Base-by-base conservation (phyloP, 2,113 vertebrate genomes). In the Riparia riparia region DNA sequence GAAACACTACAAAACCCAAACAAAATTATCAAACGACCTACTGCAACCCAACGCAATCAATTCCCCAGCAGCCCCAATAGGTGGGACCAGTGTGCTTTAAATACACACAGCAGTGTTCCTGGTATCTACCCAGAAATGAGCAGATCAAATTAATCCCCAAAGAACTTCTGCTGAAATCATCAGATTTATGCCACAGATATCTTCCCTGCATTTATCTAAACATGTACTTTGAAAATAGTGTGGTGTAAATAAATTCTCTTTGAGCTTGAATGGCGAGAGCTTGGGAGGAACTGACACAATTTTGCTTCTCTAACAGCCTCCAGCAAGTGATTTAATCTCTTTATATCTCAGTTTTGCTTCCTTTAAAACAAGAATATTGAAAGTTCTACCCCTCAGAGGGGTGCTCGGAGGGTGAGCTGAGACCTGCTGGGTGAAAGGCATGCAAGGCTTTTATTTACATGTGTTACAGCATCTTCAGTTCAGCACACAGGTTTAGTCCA, bases 301-400 rank as follows among this genome's bases (percentile, higher is more conserved):
- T 83, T 32, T 58, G n/a, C 31, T 83, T 26, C 28, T 65, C 31
- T 58, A 82, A 71, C 19, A 91, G 91, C 80, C 83, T 92, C 69
- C 81, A 92, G 86, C 65, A 95, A 91, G 41, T 37, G 64, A 74
- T 73, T 93, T 79, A 81, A 82, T 65, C 69, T 68, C 80, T 79
- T 85, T 69, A 29, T n/a, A 80, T 72, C 83, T 90, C 34, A 20
- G 45, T 42, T 96, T 90, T 78, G 7, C 63, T 79, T 47, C 74
- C 50, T 94, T 89, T 87, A 82, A 80, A 95, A 93, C 45, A 63
- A 66, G 84, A 14, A 32, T 79, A 77, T 53, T 60, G 70, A 57
- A 49, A 94, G n/a, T 20, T 93, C 49, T 88, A 17, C 39, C 39
- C 29, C 17, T 82, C 81, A 50, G 63, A 93, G 50, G 70, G 39